Base-by-base conservation (phyloP, 2,797 vertebrate genomes). In the Xiphorhynchus erythropygius region DNA sequence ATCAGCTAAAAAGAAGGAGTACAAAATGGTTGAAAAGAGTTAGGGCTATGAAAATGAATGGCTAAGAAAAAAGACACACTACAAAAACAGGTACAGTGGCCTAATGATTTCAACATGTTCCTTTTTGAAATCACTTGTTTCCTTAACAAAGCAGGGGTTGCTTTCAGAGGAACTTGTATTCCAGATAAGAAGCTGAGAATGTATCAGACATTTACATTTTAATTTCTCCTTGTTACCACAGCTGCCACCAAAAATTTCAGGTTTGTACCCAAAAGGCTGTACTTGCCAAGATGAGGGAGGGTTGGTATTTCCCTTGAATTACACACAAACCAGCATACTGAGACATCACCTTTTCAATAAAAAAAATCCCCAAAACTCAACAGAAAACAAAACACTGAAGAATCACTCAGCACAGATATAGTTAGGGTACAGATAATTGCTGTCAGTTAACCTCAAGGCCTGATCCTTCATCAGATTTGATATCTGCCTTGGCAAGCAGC, bases 381-480 rank as follows among this genome's bases (percentile, higher is more conserved):
- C 32, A 52, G 44, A 81, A 92, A 90, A 63, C 39, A 92, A 90
- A 71, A 53, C 69, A 59, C 55, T 56, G 62, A 84, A 89, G 84
- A 81, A 62, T 68, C 65, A 76, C 55, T 71, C 69, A 65, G 64
- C 69, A 33, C 2, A 35, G 64, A 59, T 70, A 85, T 1, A 81
- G 55, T 53, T 88, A 75, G 5, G 9, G 60, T 68, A 89, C 64
- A 94, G 57, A 44, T 90, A 94, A 94, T 55, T 93, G 62, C 78
- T 93, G 87, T 68, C 68, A 89, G 91, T 83, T 89, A 93, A 92
- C 89, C 89, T 85, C 82, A 86, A 93, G 95, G 92, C 79, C 57
- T 81, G 75, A 97, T 96, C 93, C 35, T 10, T 94, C 93, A 91
- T 80, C 90, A 87, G 88, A 95, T 95, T 55, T 95, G 90, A 77